Base-by-base conservation (phyloP, 2,888 invertebrate genomes). In the Adelognathus sp. region DNA sequence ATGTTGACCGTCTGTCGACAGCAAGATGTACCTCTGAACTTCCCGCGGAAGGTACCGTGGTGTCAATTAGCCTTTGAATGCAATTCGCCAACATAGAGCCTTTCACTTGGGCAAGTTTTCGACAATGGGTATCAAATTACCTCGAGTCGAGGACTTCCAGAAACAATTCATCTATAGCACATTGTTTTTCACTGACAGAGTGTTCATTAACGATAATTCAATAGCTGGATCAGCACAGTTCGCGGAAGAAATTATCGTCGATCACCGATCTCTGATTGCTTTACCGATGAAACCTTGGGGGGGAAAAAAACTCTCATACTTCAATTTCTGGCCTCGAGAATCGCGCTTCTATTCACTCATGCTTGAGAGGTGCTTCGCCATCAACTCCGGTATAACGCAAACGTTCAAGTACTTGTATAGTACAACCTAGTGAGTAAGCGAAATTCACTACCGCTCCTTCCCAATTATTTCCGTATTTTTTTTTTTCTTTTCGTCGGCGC, bases 381-480 rank as follows among this genome's bases (percentile, higher is more conserved):
- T 33, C 46, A 24, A 46, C 46, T 71, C 52, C 60, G 52, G 50
- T n/a, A n/a, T 61, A 50, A 50, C 50, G 29, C 29, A 61, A 61
- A 39, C 60, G 60, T 61, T 71, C 50, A 33, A 70, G 46, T 33
- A 70, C 70, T 60, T 21, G 54, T 44, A 54, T 31, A 14, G 56
- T 16, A 9, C n/a, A 24, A n/a, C 18, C 18, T n/a, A 36, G 39
- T 3, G 18, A 21, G 21, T 18, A 39, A n/a, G 58, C 58, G 6
- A 18, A 58, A 50, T 60, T 24, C 27, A 39, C 46, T 14, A 50
- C 33, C 27, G 70, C 36, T n/a, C 41, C 72, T 70, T 56, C n/a
- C 67, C 72, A 76, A 76, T 79, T 76, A 76, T 76, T 58, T 67
- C 72, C 41, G 24, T 44, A 71, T 44, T 76, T 76, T 76, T n/a